A percentile compares a stretch with the other conserved stretches of the same genome.
Conservation (phyloP, 2,888 invertebrate genomes). For the Drosophila borealis region DNA sequence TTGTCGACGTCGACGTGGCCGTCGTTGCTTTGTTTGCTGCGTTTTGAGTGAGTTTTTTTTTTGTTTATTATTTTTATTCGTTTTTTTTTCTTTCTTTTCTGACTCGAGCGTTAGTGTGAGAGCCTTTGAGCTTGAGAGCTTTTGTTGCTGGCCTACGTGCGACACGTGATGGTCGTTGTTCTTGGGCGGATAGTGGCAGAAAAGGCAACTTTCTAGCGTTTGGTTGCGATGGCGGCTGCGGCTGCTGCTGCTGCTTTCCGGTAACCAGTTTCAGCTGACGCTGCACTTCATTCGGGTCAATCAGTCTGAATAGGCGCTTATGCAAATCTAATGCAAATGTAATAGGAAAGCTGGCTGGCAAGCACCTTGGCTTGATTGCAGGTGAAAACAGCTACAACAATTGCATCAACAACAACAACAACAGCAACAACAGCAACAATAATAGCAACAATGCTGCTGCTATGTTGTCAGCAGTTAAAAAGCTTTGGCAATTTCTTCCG, state of each 20-base stretch:
- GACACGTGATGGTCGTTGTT: constrained; percentile 70
- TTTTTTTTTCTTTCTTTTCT: constrained; percentile 8
- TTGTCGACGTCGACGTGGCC: constrained; percentile 47
- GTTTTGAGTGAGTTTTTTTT: constrained; percentile 67
- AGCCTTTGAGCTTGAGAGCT: constrained; percentile 47
- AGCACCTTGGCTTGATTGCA: constrained; percentile 69
- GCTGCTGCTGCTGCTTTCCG: constrained; percentile 40
- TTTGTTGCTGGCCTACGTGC: constrained; percentile 48
- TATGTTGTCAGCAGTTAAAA: constrained; percentile 28
- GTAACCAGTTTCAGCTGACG: constrained; percentile 66
- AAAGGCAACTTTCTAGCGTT: constrained; percentile 66
- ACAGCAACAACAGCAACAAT: constrained; percentile 4
- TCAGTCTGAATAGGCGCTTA: constrained; percentile 58
- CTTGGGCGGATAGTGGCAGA: constrained; percentile 45
- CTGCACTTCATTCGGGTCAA: constrained; percentile 67
- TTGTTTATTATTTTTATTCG: constrained; percentile 5
- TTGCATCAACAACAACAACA: constrained; percentile 24
- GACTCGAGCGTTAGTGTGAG: constrained; percentile 22
- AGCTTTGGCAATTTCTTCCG: constrained; percentile 74
- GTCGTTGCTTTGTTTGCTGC: constrained; percentile 64
- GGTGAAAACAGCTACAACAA: constrained; percentile 58
- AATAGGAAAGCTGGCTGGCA: constrained; percentile 65
- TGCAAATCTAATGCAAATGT: constrained; percentile 73
- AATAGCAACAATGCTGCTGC: constrained; percentile 19
- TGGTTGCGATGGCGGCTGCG: not conserved